A percentile compares a stretch with the other conserved stretches of the same genome.
Conservation (phyloP, 2,113 vertebrate species). For the Lepisosteus osseus region DNA sequence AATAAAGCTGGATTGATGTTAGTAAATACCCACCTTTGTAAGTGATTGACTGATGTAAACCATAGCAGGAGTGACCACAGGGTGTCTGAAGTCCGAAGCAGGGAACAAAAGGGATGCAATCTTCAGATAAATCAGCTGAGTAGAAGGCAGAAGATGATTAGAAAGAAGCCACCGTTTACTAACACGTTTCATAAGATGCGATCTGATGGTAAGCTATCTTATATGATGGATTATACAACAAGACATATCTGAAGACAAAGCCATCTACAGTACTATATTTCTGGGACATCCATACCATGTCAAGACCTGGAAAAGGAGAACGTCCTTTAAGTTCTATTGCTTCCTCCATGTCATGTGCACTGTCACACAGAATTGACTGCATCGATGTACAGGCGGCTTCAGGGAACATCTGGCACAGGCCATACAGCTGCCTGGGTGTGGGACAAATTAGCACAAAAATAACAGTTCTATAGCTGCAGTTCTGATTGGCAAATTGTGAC, state of each 20-base stretch:
- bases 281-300: slow-evolving; percentile 65
- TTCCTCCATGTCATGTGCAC: slow-evolving; percentile 75
- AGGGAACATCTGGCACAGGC: slow-evolving; percentile 88
- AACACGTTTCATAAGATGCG: neutral
- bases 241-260: neutral
- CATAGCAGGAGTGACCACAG: slow-evolving; percentile 84
- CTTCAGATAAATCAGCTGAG: slow-evolving; percentile 85
- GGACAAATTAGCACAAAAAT: neutral
- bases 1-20: no score
- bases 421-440: slow-evolving; percentile 72
- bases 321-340: slow-evolving; percentile 75
- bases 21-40: slow-evolving; percentile 72
- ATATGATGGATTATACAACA: no score
- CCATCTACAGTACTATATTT: neutral
- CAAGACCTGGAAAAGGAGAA: slow-evolving; percentile 66
- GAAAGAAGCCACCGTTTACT: neutral
- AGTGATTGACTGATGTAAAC: slow-evolving; percentile 85
- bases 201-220: no score
- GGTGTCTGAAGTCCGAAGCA: slow-evolving; percentile 90
- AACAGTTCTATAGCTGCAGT: no score
- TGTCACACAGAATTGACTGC: slow-evolving; percentile 70
- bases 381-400: slow-evolving; percentile 66
- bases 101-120: slow-evolving; percentile 83
- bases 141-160: slow-evolving; percentile 14
- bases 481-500: no score